Base-by-base conservation (phyloP, 2,113 vertebrate species). In the Morone saxatilis region DNA sequence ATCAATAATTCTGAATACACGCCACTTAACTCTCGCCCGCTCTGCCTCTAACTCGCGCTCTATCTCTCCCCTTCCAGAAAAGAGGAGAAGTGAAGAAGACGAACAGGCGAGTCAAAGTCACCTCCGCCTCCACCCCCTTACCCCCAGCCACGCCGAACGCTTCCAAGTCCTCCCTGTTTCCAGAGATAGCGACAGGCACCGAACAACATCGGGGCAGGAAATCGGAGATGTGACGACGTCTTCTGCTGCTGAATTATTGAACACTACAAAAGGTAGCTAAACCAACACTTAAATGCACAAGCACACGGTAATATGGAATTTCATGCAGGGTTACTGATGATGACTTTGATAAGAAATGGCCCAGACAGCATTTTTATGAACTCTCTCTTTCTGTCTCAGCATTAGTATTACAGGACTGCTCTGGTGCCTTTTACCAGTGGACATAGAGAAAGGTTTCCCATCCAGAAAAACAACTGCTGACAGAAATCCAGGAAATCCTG, bases 231-330 rank as follows among this genome's bases (percentile, higher is more conserved):
- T 56, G 78, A 82, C 82, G 1, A 67, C 19, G 10, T 77, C 84
- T 74, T 73, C 84, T 91, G 75, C 83, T 85, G 57, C 82, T 93
- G 86, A 90, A 93, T 91, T 86, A 92, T 90, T 93, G 72, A 93
- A 71, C 41, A 38, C 84, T 83, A 89, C 85, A 87, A 85, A 91
- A 86, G 66, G 87, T 79, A 85, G 78, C 68, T 50, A 19, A 54
- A 71, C 61, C 72, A 78, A 87, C 80, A 81, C 62, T 31, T 38
- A 59, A 41, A 67, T 3, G 51, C 77, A 72, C 72, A 74, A 53
- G 85, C 75, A 85, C 86, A 85, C 84, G 76, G 56, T 25, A 22
- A 85, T 84, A 88, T 89, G 65, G 59, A 57, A 87, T 90, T 86
- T 86, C 88, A 93, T 79, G 76, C 80, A 43, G 82, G 48, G 48